Percentiles rank a stretch among this genome's conserved stretches.
Evolutionary conservation across 1,140 invertebrate genomes (phyloP).

Genomic region (Cherax destructor): DNA sequence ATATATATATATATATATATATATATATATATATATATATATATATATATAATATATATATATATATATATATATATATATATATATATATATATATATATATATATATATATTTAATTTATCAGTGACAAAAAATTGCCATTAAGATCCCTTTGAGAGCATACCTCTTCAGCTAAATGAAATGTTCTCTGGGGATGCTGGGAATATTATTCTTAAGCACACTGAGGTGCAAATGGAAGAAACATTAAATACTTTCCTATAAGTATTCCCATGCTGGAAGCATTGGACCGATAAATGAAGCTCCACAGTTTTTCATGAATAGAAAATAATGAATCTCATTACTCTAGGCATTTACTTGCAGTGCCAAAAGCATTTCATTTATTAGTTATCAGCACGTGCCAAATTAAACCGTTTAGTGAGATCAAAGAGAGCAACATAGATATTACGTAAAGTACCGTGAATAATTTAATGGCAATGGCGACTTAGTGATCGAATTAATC

Average conservation of each 20-base stretch:
- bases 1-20: no score
- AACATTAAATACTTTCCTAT: no score
- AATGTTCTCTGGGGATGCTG: no score
- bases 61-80: conserved; percentile 1
- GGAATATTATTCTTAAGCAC: no score
- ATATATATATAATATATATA: not conserved
- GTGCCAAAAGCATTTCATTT: not conserved
- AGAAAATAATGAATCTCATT: conserved; percentile 18
- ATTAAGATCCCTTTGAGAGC: no score
- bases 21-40: no score
- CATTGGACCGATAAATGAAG: not conserved
- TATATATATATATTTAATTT: not conserved
- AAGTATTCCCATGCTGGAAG: not conserved
- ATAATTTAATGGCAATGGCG: not conserved
- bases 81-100: conserved; percentile 12
- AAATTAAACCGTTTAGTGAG: not conserved
- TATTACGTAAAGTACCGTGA: not conserved
- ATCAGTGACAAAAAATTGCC: no score
- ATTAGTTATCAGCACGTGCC: not conserved
- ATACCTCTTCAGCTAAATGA: no score
- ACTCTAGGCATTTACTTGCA: not conserved
- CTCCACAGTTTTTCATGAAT: not conserved
- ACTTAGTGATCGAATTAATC: not conserved
- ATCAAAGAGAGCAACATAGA: not conserved
- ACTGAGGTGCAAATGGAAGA: no score